Base-by-base conservation (phyloP, 2,797 vertebrate genomes). In the Pipistrellus kuhlii region DNA sequence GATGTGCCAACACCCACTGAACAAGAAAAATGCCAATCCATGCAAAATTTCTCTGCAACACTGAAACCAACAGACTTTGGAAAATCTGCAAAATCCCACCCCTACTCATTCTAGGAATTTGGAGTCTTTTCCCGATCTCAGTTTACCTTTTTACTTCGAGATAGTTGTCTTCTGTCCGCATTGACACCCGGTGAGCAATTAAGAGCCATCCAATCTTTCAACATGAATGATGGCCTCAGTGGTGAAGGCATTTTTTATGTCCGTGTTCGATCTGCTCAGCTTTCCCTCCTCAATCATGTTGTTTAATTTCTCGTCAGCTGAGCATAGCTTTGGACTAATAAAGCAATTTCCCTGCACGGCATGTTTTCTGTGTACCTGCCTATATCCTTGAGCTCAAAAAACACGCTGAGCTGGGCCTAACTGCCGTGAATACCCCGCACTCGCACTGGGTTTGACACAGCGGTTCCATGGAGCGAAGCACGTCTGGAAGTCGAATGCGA, bases 231-330 rank as follows among this genome's bases (percentile, higher is more conserved):
- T 21, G 85, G 77, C 59, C 94, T 90, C 90, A 64, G 59, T 6
- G 71, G 88, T 62, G 92, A 95, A 62, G 81, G n/a, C 94, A 76
- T 75, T 77, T 32, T 69, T 96, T 84, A 82, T 76, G 90, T 66
- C 94, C 14, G 8, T 0, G 0, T 92, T 62, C 25, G 57, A 25
- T 69, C 92, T 86, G 8, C 15, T 95, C 48, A 75, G 64, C 8
- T 53, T 82, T 85, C 92, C 93, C 78, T 91, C 93, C 81, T 95
- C 85, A 80, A 82, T 44, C 55, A 69, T 85, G 46, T 71, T 89
- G 82, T 85, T 97, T 96, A 76, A 93, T 96, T 97, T 97, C 96
- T 97, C 80, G 0, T 91, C 90, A 94, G 95, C 68, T 94, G 91
- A 91, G 59, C 66, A 3, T 2, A 85, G 91, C 80, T 92, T 82